Evolutionary conservation across 2,797 vertebrate species (phyloP).

Genomic region (Pterois miles): DNA sequence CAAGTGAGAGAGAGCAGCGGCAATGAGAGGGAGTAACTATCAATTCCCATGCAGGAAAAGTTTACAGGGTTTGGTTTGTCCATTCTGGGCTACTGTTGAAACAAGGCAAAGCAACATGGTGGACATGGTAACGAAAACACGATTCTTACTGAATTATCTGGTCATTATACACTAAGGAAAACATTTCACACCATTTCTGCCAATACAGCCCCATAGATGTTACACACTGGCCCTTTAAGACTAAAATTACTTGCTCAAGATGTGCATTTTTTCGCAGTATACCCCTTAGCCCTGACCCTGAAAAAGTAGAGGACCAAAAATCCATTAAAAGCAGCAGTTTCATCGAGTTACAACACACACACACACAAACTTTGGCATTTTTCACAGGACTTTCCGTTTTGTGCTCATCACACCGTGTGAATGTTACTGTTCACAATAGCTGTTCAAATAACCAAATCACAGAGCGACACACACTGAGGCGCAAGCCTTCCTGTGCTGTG

Average conservation of each 20-base stretch:
- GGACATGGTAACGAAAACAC: no score
- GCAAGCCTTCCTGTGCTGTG: not conserved
- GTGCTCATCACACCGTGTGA: conserved; percentile 12
- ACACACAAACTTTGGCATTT: conserved; percentile 59
- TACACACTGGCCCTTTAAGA: no score
- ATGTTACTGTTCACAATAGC: conserved; percentile 26
- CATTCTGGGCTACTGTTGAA: no score
- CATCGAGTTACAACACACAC: conserved; percentile 10
- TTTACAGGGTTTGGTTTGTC: no score
- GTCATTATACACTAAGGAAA: no score
- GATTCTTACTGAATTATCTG: no score
- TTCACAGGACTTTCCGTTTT: conserved; percentile 25
- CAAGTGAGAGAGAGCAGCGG: no score
- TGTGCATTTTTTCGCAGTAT: not conserved
- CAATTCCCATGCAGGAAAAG: no score
- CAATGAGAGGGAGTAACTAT: no score
- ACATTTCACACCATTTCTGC: no score
- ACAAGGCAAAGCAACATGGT: no score
- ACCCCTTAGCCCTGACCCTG: conserved; percentile 9
- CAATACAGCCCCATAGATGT: no score
- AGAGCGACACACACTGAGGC: not conserved
- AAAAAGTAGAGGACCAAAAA: conserved; percentile 9
- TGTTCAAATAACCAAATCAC: conserved; percentile 35
- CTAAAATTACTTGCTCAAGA: not conserved
- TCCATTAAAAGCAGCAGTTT: conserved; percentile 30